Evolutionary conservation across 2,888 invertebrate species (phyloP).

Genomic region (Polia nebulosa): DNA sequence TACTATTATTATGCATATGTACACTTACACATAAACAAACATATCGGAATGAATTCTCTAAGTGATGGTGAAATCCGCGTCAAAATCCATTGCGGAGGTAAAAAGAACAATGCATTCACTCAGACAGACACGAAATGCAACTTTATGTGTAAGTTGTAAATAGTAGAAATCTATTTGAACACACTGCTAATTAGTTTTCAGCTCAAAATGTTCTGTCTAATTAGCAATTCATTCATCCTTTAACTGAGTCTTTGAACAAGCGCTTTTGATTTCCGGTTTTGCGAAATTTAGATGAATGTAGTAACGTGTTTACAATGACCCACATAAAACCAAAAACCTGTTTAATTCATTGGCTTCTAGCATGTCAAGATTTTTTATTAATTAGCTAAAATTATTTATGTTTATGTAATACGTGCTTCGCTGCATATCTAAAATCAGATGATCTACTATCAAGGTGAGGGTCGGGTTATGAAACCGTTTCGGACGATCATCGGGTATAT

Average conservation of each 20-base stretch:
- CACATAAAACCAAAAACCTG: conserved; percentile 34
- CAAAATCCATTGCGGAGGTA: too few relatives aligned
- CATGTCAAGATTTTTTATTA: background rate
- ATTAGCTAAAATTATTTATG: background rate
- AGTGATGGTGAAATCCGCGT: background rate
- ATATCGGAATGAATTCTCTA: background rate
- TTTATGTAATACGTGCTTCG: conserved; percentile 17
- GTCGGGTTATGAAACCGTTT: conserved; percentile 23
- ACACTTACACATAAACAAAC: too few relatives aligned
- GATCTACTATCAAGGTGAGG: conserved; percentile 29
- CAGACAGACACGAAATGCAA: background rate
- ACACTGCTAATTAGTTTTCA: background rate
- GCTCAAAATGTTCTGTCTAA: background rate
- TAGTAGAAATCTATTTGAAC: background rate
- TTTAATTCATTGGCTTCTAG: conserved; percentile 18
- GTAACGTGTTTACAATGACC: conserved; percentile 36
- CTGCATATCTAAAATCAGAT: conserved; percentile 1
- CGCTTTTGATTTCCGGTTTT: background rate
- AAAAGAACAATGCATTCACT: too few relatives aligned
- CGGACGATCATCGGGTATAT: conserved; percentile 1
- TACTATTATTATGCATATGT: too few relatives aligned
- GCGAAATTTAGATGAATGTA: too few relatives aligned
- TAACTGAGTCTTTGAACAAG: background rate
- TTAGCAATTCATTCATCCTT: background rate
- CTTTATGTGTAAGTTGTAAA: background rate